Conservation (phyloP, 2,888 invertebrate species). For the Pseudococcus longispinus region DNA sequence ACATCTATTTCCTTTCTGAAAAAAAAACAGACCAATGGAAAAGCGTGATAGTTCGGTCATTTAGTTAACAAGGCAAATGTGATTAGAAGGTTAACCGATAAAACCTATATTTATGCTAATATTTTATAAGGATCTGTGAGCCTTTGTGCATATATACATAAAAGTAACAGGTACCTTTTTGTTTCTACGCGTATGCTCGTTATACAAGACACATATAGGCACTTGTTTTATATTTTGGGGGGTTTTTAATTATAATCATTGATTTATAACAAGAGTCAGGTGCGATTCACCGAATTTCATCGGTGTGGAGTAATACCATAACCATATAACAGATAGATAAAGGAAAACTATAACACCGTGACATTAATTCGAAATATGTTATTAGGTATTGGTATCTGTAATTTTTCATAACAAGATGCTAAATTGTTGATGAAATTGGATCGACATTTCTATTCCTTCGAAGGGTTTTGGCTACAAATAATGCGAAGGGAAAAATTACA, state of each 20-base stretch:
- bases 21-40: neutral
- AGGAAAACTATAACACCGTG: neutral
- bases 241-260: slow-evolving; percentile 34
- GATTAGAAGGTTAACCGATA: slow-evolving; percentile 5
- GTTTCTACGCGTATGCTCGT: neutral
- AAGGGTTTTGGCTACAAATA: neutral
- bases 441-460: neutral
- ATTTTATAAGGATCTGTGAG: neutral
- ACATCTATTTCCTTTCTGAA: slow-evolving; percentile 3
- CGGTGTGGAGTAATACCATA: neutral
- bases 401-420: slow-evolving; percentile 33
- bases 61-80: slow-evolving; percentile 39
- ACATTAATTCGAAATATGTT: slow-evolving; percentile 21
- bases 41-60: slow-evolving; percentile 4
- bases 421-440: slow-evolving; percentile 19
- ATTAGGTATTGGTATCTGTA: slow-evolving; percentile 8
- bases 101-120: slow-evolving; percentile 44
- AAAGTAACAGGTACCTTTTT: slow-evolving; percentile 4
- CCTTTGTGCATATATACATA: slow-evolving; percentile 3
- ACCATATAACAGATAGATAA: neutral
- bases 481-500: neutral
- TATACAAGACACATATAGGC: neutral
- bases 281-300: slow-evolving; percentile 17
- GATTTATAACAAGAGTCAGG: slow-evolving; percentile 44
- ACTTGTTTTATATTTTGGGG: neutral